A percentile compares a stretch with the other conserved stretches of the same genome.
These are phyloP conservation scores for Hermaeophaga mercurialis DNA, from an alignment of 2,888 invertebrate species.

Conservation along the genomic window DNA sequence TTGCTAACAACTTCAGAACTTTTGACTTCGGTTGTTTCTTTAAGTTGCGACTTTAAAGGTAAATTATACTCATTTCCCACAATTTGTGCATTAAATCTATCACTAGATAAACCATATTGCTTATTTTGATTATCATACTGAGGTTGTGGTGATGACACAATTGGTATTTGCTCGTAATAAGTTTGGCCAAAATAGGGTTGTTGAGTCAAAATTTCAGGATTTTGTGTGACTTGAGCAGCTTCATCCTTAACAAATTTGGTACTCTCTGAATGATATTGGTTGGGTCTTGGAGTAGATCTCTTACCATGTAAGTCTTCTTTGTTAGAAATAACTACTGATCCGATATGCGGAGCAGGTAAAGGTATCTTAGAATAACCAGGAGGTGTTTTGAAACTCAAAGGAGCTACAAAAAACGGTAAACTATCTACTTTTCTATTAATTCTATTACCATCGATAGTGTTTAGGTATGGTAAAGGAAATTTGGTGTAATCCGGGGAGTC, in stretches of 20 bases:
- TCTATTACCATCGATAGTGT: conserved; percentile 70
- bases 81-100: conserved; percentile 13
- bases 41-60: neutral
- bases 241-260: neutral
- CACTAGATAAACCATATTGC: conserved; percentile 5
- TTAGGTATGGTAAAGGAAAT: conserved; percentile 83
- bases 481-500: conserved; percentile 74
- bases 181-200: conserved; percentile 22
- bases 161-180: conserved; percentile 19
- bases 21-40: neutral
- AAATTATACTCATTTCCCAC: neutral
- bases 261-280: conserved; percentile 21
- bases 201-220: conserved; percentile 17
- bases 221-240: conserved; percentile 5
- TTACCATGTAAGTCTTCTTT: conserved; percentile 38
- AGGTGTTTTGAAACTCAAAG: conserved; percentile 82
- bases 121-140: conserved; percentile 22
- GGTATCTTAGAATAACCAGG: conserved; percentile 84
- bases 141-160: conserved; percentile 22
- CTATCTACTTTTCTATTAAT: conserved; percentile 74
- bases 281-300: conserved; percentile 27
- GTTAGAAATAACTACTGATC: conserved; percentile 73
- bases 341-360: conserved; percentile 84
- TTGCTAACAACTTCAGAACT: neutral
- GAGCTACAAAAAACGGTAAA: conserved; percentile 84